phyloP scores from a whole-genome alignment of 2,888 invertebrate species.

The Hanleya hanleyi region DNA sequence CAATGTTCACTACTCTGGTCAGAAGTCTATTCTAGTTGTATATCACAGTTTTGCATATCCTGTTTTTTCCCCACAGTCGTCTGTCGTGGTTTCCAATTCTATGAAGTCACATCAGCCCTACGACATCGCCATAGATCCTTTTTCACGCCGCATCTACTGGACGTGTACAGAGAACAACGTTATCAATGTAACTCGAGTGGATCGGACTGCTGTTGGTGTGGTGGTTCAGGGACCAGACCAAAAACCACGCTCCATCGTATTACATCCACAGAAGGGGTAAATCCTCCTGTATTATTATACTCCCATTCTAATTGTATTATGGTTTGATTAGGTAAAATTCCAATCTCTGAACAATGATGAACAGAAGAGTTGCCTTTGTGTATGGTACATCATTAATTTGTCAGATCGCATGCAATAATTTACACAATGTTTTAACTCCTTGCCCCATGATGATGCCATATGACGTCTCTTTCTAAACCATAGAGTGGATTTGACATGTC shows the following conservation, averaged over 20 bases:
- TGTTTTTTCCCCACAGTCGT: constrained; percentile 38
- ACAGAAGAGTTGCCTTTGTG: not conserved
- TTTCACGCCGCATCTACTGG: constrained; percentile 91
- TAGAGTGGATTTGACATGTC: too few species aligned
- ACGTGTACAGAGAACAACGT: constrained; percentile 87
- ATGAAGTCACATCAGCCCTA: constrained; percentile 76
- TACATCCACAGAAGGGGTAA: constrained; percentile 87
- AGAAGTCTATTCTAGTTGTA: too few species aligned
- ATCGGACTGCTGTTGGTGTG: constrained; percentile 76
- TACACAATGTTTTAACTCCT: too few species aligned
- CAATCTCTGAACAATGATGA: not conserved
- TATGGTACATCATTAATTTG: too few species aligned
- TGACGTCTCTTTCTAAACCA: too few species aligned
- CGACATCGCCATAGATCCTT: constrained; percentile 89
- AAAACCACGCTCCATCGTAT: constrained; percentile 87
- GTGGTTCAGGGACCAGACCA: constrained; percentile 83
- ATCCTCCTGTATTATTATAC: constrained; percentile 23
- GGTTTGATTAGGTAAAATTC: too few species aligned
- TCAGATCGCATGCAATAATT: too few species aligned
- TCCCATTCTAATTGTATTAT: too few species aligned
- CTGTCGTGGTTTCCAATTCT: constrained; percentile 48
- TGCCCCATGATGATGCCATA: too few species aligned
- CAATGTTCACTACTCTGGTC: too few species aligned
- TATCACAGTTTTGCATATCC: not conserved
- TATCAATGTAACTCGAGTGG: constrained; percentile 89